Conservation (phyloP, 2,113 vertebrate species). For the Gadus macrocephalus region DNA sequence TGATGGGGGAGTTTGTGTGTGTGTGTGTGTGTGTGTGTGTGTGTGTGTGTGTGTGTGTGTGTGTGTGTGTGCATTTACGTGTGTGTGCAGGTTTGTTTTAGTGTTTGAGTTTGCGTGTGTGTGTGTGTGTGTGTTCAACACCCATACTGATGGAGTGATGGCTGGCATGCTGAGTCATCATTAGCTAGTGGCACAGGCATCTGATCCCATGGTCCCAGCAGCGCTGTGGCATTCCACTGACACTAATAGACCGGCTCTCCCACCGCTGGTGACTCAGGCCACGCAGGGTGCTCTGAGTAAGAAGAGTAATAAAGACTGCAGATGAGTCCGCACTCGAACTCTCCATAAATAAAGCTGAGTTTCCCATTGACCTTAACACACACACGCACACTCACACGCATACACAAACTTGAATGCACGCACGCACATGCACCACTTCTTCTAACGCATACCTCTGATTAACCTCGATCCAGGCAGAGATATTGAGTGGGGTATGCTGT, state of each 20-base stretch:
- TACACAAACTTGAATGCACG: conserved; percentile 19
- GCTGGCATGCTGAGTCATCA: conserved; percentile 42
- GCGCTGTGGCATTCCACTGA: conserved; percentile 32
- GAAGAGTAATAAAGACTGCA: conserved; percentile 9
- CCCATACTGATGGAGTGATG: conserved; percentile 24
- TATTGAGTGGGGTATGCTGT: too few species aligned
- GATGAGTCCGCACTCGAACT: background rate
- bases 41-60: background rate
- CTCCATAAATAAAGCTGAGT: background rate
- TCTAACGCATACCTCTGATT: background rate
- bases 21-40: background rate
- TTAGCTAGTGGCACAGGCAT: conserved; percentile 33
- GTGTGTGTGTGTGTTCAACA: conserved; percentile 9
- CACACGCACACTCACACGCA: background rate
- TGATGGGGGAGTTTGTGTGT: background rate
- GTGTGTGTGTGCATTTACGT: background rate
- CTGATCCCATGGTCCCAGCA: conserved; percentile 38
- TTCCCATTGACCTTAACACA: background rate
- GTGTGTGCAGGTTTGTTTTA: too few species aligned
- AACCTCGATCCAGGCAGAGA: too few species aligned
- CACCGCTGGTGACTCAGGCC: conserved; percentile 42
- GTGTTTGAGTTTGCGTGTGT: too few species aligned
- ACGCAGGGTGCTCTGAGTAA: conserved; percentile 39
- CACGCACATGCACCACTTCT: conserved; percentile 12
- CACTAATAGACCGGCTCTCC: conserved; percentile 26